Evolutionary conservation across 1,140 invertebrate species (phyloP).

Genomic region (Halesus radiatus): DNA sequence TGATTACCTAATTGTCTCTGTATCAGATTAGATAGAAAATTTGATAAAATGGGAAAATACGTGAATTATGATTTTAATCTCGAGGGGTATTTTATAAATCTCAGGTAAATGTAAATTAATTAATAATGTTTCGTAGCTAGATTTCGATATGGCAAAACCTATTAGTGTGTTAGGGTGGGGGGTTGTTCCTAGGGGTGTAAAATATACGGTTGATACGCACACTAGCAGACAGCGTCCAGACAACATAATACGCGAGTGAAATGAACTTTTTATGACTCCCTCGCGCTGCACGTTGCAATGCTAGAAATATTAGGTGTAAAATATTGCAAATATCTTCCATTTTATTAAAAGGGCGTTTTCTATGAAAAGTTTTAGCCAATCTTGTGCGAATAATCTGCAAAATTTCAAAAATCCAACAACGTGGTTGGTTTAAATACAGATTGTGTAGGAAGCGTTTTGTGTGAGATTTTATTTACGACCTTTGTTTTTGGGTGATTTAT

Average conservation of each 20-base stretch:
- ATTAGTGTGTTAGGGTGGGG: not conserved
- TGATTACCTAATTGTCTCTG: not conserved
- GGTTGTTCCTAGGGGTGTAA: not conserved
- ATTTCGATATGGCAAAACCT: too few relatives aligned
- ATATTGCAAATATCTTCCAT: constrained; percentile 38
- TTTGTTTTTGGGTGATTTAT: constrained; percentile 37
- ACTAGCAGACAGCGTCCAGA: not conserved
- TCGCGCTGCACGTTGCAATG: not conserved
- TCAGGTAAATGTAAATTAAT: too few relatives aligned
- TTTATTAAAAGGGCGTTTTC: constrained; percentile 31
- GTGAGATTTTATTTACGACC: not conserved
- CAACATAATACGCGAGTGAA: constrained; percentile 6
- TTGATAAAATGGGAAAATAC: not conserved
- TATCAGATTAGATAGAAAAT: not conserved
- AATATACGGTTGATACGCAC: not conserved
- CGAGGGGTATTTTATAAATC: too few relatives aligned
- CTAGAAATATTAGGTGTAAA: constrained; percentile 18
- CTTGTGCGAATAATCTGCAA: constrained; percentile 39
- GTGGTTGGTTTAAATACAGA: constrained; percentile 5
- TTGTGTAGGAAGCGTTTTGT: not conserved
- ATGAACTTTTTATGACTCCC: constrained; percentile 25
- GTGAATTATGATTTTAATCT: too few relatives aligned
- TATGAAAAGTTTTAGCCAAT: constrained; percentile 22
- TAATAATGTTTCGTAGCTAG: too few relatives aligned
- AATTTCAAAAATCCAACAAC: not conserved